Evolutionary conservation across 2,113 vertebrate genomes (phyloP).

Genomic region (Rhadina sibilatrix): DNA sequence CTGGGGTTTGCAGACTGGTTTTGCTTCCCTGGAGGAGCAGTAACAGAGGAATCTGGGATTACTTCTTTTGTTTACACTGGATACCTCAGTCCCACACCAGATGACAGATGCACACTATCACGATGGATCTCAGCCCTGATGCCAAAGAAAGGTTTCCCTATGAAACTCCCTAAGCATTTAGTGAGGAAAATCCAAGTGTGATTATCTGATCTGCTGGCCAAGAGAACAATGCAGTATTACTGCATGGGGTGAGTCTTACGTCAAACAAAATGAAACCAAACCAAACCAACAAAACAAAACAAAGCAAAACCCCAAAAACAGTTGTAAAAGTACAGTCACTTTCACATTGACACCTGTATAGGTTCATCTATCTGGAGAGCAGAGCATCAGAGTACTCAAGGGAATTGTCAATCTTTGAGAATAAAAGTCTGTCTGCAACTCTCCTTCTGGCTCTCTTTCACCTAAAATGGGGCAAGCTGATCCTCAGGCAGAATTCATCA

Average conservation of each 20-base stretch:
- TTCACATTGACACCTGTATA: not conserved
- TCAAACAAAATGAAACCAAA: not conserved
- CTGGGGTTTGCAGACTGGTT: not conserved
- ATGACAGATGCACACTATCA: not conserved
- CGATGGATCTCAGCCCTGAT: not conserved
- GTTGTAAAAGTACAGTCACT: fast-evolving
- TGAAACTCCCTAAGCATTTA: not conserved
- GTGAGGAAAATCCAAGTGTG: not conserved
- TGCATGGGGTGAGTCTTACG: not conserved
- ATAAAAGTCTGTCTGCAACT: not conserved
- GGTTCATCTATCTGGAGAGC: not conserved
- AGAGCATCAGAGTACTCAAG: not conserved
- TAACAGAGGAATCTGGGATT: not conserved
- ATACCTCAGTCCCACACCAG: not conserved
- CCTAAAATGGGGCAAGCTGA: not conserved
- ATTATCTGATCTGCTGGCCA: not conserved
- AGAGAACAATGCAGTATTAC: not conserved
- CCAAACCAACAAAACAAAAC: too few species aligned
- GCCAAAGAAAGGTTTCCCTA: not conserved
- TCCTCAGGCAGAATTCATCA: not conserved
- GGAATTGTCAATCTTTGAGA: not conserved
- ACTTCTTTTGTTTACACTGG: not conserved
- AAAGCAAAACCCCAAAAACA: fast-evolving
- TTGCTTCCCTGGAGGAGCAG: not conserved
- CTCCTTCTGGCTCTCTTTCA: not conserved